A percentile compares a stretch with the other conserved stretches of the same genome.
These are phyloP conservation scores for Helicoverpa zea DNA, from an alignment of 1,140 invertebrate genomes.

Conservation along the genomic window DNA sequence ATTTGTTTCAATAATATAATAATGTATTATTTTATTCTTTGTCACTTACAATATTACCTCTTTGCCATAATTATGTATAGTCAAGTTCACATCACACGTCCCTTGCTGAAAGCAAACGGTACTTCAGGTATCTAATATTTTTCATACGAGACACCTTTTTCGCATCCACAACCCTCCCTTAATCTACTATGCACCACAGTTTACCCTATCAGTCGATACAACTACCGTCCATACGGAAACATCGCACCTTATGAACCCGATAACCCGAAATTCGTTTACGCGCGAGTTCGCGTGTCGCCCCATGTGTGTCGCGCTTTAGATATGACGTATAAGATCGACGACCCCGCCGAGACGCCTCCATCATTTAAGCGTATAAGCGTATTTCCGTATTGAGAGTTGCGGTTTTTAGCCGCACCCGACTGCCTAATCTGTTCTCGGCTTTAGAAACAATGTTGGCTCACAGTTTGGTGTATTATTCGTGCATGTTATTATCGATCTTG, in stretches of 20 bases:
- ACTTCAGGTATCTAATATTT: too few relatives aligned
- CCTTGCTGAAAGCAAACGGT: too few relatives aligned
- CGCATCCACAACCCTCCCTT: too few relatives aligned
- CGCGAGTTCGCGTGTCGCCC: constrained; percentile 8
- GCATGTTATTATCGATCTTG: constrained; percentile 23
- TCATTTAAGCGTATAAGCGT: constrained; percentile 49
- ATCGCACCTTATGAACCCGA: constrained; percentile 8
- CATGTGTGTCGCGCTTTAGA: constrained; percentile 33
- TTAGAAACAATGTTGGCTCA: constrained; percentile 33
- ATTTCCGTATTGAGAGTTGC: constrained; percentile 52
- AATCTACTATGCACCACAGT: too few relatives aligned
- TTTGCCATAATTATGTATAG: too few relatives aligned
- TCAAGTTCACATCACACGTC: too few relatives aligned
- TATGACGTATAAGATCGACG: constrained; percentile 50
- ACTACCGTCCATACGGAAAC: constrained; percentile 1
- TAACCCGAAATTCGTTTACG: constrained; percentile 13
- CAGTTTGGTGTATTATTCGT: constrained; percentile 29
- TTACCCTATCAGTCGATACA: not conserved
- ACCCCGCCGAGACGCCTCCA: constrained; percentile 53
- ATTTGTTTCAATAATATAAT: too few relatives aligned
- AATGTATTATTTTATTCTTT: too few relatives aligned
- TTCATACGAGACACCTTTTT: too few relatives aligned
- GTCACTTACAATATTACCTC: too few relatives aligned
- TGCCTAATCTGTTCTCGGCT: constrained; percentile 35
- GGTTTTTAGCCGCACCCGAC: constrained; percentile 46